Evolutionary conservation across 2,797 vertebrate genomes (phyloP).

Genomic region (Tapirus indicus): DNA sequence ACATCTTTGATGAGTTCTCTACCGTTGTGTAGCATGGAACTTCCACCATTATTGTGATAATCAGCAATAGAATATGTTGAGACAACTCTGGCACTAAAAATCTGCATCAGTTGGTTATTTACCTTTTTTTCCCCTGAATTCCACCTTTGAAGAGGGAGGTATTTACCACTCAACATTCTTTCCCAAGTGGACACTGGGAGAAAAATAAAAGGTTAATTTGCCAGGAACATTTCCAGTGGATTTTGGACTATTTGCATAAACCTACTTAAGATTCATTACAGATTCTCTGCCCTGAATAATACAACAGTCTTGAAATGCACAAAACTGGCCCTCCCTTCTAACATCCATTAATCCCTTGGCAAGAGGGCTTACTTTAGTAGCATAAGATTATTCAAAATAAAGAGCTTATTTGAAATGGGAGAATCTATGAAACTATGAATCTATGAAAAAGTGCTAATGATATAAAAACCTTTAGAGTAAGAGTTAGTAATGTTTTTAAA

Average conservation of each 20-base stretch:
- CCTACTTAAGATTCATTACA: slow-evolving; percentile 81
- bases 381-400: slow-evolving; percentile 43
- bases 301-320: slow-evolving; percentile 50
- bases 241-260: slow-evolving; percentile 80
- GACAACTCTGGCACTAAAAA: background rate
- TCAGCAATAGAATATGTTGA: background rate
- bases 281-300: slow-evolving; percentile 70
- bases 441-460: background rate
- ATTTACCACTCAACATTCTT: slow-evolving; percentile 65
- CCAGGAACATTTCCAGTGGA: slow-evolving; percentile 75
- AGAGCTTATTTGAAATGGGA: background rate
- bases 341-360: background rate
- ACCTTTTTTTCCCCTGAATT: background rate
- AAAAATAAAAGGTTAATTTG: slow-evolving; percentile 84
- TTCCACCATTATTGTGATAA: background rate
- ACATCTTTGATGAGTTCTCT: background rate
- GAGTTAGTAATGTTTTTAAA: slow-evolving; percentile 56
- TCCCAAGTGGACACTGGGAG: slow-evolving; percentile 72
- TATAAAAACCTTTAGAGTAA: slow-evolving; percentile 38
- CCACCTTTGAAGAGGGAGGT: slow-evolving; percentile 39
- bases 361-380: background rate
- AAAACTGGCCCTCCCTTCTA: background rate
- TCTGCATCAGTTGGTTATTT: background rate
- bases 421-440: background rate
- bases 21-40: background rate